Evolutionary conservation across 2,888 invertebrate species (phyloP).

Genomic region (Pediacus dermestoides): DNA sequence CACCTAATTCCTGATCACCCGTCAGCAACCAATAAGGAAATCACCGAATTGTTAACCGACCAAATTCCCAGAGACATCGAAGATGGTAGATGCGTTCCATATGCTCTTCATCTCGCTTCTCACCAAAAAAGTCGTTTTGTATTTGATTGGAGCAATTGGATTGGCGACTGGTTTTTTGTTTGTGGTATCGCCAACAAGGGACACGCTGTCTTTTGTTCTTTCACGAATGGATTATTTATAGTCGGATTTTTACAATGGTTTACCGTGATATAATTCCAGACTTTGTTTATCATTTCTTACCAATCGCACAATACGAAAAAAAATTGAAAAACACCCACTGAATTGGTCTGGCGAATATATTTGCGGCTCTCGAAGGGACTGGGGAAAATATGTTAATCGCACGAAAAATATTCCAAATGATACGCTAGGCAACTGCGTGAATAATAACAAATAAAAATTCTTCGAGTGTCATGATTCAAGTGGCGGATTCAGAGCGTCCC

Average conservation of each 20-base stretch:
- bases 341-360: neutral
- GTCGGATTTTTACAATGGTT: constrained; percentile 28
- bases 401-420: constrained; percentile 21
- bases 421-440: constrained; percentile 25
- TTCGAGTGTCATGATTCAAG: constrained; percentile 29
- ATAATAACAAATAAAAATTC: constrained; percentile 23
- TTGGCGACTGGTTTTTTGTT: constrained; percentile 46
- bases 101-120: too few species aligned
- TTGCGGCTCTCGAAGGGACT: too few species aligned
- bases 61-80: constrained; percentile 28
- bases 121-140: constrained; percentile 37
- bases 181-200: constrained; percentile 27
- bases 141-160: constrained; percentile 47
- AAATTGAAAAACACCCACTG: neutral
- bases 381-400: constrained; percentile 26
- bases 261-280: constrained; percentile 25
- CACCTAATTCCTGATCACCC: too few species aligned
- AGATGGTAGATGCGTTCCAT: constrained; percentile 34
- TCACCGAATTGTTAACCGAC: constrained; percentile 21
- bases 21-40: constrained; percentile 26
- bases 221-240: constrained; percentile 35
- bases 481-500: constrained; percentile 35
- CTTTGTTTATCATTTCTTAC: constrained; percentile 17
- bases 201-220: constrained; percentile 39
- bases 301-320: constrained; percentile 1